Base-by-base conservation (phyloP, 2,113 vertebrate species). In the Proterorhinus semilunaris region DNA sequence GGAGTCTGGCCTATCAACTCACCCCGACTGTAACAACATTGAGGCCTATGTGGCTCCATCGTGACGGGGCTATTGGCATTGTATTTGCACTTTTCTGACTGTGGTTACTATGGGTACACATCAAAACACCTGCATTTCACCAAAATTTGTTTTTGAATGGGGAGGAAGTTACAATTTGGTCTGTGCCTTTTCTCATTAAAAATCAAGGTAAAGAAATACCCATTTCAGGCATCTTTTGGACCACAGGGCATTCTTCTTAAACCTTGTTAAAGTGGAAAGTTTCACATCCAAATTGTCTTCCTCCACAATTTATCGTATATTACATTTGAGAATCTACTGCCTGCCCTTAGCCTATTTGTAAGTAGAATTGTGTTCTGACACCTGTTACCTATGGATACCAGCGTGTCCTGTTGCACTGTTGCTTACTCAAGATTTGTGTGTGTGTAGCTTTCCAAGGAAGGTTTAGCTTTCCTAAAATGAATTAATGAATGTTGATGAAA, bases 11-110 rank as follows among this genome's bases (percentile, higher is more conserved):
- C 72, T 70, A 44, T 0, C 62, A 51, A 21, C 9, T 53, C 55
- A 8, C 61, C 27, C 66, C 71, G 0, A 63, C 72, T 74, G 53
- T 73, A 85, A 81, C 72, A 73, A 51, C 80, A 74, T 66, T 65
- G 72, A 79, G 79, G 79, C 67, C 52, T 36, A 36, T 36, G 27
- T 36, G 21, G 81, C 81, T 82, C 79, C 75, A 69, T 65, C 76
- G 71, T 55, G 58, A 82, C 65, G 76, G 83, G 77, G 85, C 82
- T 83, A 11, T 88, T 80, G 59, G 61, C 81, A 85, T 88, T 84
- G 89, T 91, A 88, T 92, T 92, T 93, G 92, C 92, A 93, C 93
- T 93, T 91, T 92, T 81, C 82, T 85, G 83, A 84, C 76, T 71
- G 81, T 81, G 86, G 84, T 85, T 81, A 86, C 86, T 87, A 79